Evolutionary conservation across 2,888 invertebrate species (phyloP), one percentile per base, ranked within the genome.

Genomic region (Lepidocyrtoides sp.): DNA sequence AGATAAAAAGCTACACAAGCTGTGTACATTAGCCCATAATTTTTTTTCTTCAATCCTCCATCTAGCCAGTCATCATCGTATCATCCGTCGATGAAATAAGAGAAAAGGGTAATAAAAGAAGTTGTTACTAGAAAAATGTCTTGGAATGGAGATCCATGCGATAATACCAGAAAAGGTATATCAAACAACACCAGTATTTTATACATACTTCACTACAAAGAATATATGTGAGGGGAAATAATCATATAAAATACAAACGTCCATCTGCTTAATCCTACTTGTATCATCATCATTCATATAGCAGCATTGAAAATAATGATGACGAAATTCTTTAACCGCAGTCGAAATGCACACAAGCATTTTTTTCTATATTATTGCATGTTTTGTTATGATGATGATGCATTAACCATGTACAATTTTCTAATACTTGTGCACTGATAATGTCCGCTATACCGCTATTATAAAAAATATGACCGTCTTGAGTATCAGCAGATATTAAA

Each of bases 81-180:
- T n/a, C n/a, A n/a, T n/a, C n/a, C 63, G 44, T 82, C 48, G 44
- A 82, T 82, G 63, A 41, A 44, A 48, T 41, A 44, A 44, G 82
- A 20, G 81, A 26, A 54, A 82, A 82, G 63, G 44, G 82, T 26
- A 82, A 82, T 82, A 82, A 82, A 82, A 63, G 44, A 60, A 82
- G 82, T 66, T 82, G 82, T 44, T 63, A 26, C 41, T 44, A 63
- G 82, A 82, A 82, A 82, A 63, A 82, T 60, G 63, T 82, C 63
- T 63, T 82, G 82, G 82, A 82, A 82, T 60, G 32, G 26, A 82
- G 63, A 41, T 66, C 41, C 63, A 29, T 44, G 82, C 44, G 41
- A 82, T 82, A 29, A 82, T 82, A 82, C 1, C 32, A 32, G 60
- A 10, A 26, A n/a, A n/a, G n/a, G n/a, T n/a, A n/a, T n/a, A n/a